Evolutionary conservation across 1,140 invertebrate species (phyloP).

Genomic region (Aphelenchoides fujianensis): DNA sequence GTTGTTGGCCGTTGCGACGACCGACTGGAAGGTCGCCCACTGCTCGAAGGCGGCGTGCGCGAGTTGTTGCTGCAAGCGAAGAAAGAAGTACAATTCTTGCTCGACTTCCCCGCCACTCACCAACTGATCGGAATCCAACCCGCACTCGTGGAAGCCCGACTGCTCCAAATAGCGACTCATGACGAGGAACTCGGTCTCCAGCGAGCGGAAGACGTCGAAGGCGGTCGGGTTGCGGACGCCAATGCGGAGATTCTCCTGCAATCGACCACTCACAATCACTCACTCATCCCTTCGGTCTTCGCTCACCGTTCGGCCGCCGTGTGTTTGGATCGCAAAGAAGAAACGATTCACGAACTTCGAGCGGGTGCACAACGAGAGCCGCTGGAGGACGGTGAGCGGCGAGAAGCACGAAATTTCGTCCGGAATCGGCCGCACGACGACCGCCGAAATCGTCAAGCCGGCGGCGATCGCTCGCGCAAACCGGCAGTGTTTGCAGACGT

Average conservation of each 20-base stretch:
- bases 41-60: neutral
- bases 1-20: conserved; percentile 13
- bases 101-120: neutral
- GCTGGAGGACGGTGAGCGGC: neutral
- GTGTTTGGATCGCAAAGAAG: neutral
- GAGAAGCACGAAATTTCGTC: conserved; percentile 10
- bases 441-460: neutral
- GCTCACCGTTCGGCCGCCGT: neutral
- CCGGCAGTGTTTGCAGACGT: conserved; percentile 10
- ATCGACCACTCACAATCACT: too few species aligned
- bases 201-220: neutral
- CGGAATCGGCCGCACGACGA: conserved; percentile 3
- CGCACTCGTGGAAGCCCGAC: neutral
- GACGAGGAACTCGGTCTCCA: neutral
- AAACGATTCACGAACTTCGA: conserved; percentile 7
- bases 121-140: neutral
- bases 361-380: neutral
- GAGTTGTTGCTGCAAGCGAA: neutral
- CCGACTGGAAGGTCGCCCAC: neutral
- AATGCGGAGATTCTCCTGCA: neutral
- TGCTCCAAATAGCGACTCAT: conserved; percentile 6
- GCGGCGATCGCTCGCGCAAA: neutral
- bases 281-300: too few species aligned
- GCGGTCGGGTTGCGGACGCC: neutral
- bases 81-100: too few species aligned